Base-by-base conservation (phyloP, 2,888 invertebrate species). In the Papilio gigon region DNA sequence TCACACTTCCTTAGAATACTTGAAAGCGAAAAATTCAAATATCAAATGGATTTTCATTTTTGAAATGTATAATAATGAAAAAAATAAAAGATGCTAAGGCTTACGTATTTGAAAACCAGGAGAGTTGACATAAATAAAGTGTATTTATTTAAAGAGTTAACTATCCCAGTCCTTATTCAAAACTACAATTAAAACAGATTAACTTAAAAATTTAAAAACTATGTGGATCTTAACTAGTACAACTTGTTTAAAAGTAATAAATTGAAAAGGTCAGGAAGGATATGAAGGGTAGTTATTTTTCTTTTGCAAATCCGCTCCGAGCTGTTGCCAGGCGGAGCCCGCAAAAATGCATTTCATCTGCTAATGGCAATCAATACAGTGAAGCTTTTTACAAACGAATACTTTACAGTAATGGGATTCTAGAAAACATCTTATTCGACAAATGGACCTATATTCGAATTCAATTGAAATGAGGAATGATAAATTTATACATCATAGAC, bases 341-440 rank as follows among this genome's bases (percentile, higher is more conserved):
- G 35, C 35, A 59, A 35, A 59, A 35, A 20, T 67, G 62, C 67
- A 67, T 67, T 67, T 25, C 67, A 62, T 67, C 35, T 33, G 44
- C 67, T 67, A 67, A 67, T 62, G 61, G 62, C 12, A 66, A 47
- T 66, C 59, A 66, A 66, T 66, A 56, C 20, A 33, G 33, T 22
- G 20, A 33, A 25, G 44, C 33, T 42, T 62, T 61, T 53, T 42
- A 8, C 60, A 50, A 61, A 56, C 12, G 35, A 62, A 40, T n/a
- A 44, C 42, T 61, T 67, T 62, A 56, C 25, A 25, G 62, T 44
- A 67, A 67, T 67, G 53, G 44, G 22, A 42, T 67, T 56, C 53
- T 53, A 40, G 62, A 5, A 25, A 67, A 25, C 27, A 53, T 50
- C 33, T 8, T 37, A 25, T 67, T 40, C 25, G 12, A 22, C 17